phyloP scores from a whole-genome alignment of 2,888 invertebrate species.

The Ethmia dodecea region DNA sequence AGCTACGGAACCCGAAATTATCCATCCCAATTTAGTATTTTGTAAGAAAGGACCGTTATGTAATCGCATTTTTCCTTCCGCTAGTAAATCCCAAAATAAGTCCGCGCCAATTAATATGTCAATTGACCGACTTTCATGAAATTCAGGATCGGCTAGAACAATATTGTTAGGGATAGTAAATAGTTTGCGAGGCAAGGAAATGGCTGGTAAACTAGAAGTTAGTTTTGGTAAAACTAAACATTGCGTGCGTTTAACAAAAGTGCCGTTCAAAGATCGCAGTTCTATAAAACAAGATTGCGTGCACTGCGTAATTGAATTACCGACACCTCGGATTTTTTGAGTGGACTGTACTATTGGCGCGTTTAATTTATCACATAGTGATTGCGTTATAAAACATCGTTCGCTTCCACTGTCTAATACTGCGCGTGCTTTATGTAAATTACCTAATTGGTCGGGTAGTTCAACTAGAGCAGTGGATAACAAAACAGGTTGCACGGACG shows the following conservation, averaged over 20 bases:
- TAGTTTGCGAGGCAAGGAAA: slow-evolving; percentile 10
- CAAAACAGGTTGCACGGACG: slow-evolving; percentile 2
- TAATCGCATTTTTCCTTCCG: slow-evolving; percentile 8
- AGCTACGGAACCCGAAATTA: slow-evolving; percentile 12
- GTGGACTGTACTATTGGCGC: slow-evolving; percentile 17
- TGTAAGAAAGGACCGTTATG: slow-evolving; percentile 10
- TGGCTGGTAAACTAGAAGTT: slow-evolving; percentile 12
- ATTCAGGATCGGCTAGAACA: background rate
- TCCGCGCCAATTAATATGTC: slow-evolving; percentile 15
- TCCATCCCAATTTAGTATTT: slow-evolving; percentile 14
- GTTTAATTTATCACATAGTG: slow-evolving; percentile 10
- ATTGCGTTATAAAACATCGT: slow-evolving; percentile 11
- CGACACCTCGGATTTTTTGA: slow-evolving; percentile 12
- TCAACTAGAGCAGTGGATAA: slow-evolving; percentile 13
- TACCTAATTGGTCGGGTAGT: slow-evolving; percentile 2
- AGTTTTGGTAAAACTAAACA: slow-evolving; percentile 2
- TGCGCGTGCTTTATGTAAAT: slow-evolving; percentile 4
- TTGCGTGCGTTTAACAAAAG: background rate
- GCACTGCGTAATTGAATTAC: background rate
- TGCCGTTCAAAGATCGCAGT: slow-evolving; percentile 2
- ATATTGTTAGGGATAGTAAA: background rate
- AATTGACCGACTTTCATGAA: slow-evolving; percentile 5
- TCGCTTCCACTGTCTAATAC: slow-evolving; percentile 6
- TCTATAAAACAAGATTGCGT: background rate
- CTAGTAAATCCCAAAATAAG: slow-evolving; percentile 15